Base-by-base conservation (phyloP, 2,888 invertebrate species). In the Athetis lepigone region DNA sequence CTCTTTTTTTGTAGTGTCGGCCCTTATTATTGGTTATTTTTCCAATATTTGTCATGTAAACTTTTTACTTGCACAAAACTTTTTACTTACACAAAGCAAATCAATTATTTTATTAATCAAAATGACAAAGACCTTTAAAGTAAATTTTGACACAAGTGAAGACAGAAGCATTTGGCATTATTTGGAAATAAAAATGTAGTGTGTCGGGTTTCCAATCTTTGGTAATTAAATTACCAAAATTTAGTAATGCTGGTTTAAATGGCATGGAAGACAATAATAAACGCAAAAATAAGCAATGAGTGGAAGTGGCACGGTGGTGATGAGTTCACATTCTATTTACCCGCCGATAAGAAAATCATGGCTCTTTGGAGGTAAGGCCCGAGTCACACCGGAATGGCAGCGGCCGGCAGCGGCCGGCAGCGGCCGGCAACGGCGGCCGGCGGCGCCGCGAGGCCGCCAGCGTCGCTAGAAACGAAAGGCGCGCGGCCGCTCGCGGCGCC, bases 331-430 rank as follows among this genome's bases (percentile, higher is more conserved):
- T 27, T 7, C 27, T 3, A 3, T 27, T 57, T 60, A 23, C 27
- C 29, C 52, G 18, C 63, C 60, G 9, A 29, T 36, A 21, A 45
- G 59, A 37, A 29, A 46, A 11, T 69, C 75, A 1, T 0, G 13
- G 9, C 33, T 75, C 1, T 75, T 64, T 75, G 75, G 75, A 54
- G 75, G 71, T 72, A 70, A 45, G 8, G 1, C n/a, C n/a, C n/a
- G n/a, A n/a, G n/a, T n/a, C n/a, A n/a, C n/a, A n/a, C n/a, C n/a
- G n/a, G n/a, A n/a, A n/a, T n/a, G n/a, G n/a, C n/a, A n/a, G n/a
- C n/a, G n/a, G n/a, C n/a, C n/a, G n/a, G n/a, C n/a, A n/a, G n/a
- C n/a, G n/a, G n/a, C n/a, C n/a, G n/a, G n/a, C n/a, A n/a, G n/a
- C n/a, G n/a, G n/a, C n/a, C n/a, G n/a, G n/a, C n/a, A n/a, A n/a